phyloP scores from a whole-genome alignment of 2,113 vertebrate species.

The Nannobrachium achirus region DNA sequence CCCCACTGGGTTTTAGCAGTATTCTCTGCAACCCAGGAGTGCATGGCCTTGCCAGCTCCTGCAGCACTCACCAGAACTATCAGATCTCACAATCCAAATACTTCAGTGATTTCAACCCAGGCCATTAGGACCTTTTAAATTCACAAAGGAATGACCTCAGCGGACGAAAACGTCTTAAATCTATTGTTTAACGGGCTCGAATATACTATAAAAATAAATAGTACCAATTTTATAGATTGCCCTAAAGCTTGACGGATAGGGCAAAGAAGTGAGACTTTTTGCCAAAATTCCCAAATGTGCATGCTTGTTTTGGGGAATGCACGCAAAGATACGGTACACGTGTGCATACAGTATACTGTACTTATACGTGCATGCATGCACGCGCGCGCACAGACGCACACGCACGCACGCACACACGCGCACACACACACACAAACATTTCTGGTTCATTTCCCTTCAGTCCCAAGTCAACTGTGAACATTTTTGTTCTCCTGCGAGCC shows the following conservation, averaged over 20 bases:
- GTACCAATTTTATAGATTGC: conserved; percentile 13
- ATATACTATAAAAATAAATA: conserved; percentile 12
- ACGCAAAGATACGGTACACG: background rate
- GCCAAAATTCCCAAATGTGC: background rate
- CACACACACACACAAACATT: conserved; percentile 23
- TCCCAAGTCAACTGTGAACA: conserved; percentile 52
- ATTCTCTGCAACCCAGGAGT: conserved; percentile 32
- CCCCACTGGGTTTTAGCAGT: too few relatives aligned
- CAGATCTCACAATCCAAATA: conserved; percentile 55
- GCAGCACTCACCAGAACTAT: conserved; percentile 43
- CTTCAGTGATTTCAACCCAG: conserved; percentile 52
- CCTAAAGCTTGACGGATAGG: conserved; percentile 1
- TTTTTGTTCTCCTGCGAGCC: conserved; percentile 57
- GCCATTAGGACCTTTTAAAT: conserved; percentile 40
- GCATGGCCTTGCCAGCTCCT: conserved; percentile 23
- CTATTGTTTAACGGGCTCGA: conserved; percentile 20
- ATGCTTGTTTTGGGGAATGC: background rate
- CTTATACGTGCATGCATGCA: background rate
- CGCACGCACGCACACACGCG: conserved; percentile 14
- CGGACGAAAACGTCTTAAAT: conserved; percentile 21
- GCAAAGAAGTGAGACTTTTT: conserved; percentile 7
- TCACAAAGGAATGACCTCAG: conserved; percentile 16
- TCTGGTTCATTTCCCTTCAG: conserved; percentile 59
- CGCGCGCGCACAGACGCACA: conserved; percentile 2
- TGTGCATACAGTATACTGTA: background rate